Evolutionary conservation across 2,113 vertebrate genomes (phyloP).

Genomic region (Stictonetta naevosa): DNA sequence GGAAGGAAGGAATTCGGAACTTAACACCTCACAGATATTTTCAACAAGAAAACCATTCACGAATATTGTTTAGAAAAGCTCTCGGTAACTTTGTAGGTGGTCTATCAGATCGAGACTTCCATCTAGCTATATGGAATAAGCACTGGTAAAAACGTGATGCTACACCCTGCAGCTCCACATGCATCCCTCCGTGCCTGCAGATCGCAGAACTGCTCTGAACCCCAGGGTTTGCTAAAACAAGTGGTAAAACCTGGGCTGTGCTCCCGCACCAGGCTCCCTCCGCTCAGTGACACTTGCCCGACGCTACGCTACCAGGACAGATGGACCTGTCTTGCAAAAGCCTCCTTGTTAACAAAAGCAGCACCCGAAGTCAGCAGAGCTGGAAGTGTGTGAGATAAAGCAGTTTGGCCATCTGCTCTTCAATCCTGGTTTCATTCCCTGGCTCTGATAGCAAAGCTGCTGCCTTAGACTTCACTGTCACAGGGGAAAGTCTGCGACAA

Average conservation of each 20-base stretch:
- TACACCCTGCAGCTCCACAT: neutral
- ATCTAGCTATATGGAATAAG: neutral
- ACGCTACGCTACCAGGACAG: no score
- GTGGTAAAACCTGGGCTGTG: neutral
- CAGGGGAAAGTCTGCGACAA: neutral
- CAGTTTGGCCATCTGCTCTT: neutral
- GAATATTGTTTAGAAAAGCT: neutral
- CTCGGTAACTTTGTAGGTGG: neutral
- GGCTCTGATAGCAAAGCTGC: neutral
- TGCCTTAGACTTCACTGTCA: neutral
- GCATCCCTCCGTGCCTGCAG: neutral
- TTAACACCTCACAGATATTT: neutral
- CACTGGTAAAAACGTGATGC: neutral
- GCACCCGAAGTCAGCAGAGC: neutral
- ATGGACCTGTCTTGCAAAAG: neutral
- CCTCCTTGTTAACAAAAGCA: neutral
- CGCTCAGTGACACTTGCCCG: neutral
- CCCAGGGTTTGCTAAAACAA: neutral
- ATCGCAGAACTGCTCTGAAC: neutral
- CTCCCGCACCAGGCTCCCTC: no score
- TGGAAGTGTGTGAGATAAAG: neutral
- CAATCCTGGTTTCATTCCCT: slow-evolving; percentile 42
- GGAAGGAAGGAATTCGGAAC: neutral
- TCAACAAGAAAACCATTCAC: neutral
- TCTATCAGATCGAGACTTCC: neutral